A percentile compares a stretch with the other conserved stretches of the same genome.
Conservation (phyloP, 2,888 invertebrate genomes). For the Copidosoma aretas region DNA sequence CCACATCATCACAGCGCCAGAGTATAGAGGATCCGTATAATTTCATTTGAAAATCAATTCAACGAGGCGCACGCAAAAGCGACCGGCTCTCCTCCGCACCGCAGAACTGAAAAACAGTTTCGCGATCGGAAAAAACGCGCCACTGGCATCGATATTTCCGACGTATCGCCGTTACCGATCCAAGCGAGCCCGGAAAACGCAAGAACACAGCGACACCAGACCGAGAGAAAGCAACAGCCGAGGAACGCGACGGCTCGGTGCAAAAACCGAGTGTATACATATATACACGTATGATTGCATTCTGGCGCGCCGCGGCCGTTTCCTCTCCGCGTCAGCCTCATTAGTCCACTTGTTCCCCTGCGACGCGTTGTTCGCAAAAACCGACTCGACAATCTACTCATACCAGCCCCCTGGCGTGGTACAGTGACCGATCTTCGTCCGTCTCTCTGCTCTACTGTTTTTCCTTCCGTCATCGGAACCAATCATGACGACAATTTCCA, state of each 20-base stretch:
- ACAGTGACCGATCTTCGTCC: too few relatives aligned
- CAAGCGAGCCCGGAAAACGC: not conserved
- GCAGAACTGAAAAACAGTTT: not conserved
- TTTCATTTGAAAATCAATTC: too few relatives aligned
- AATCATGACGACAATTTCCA: too few relatives aligned
- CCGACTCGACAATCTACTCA: too few relatives aligned
- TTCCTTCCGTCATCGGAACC: too few relatives aligned
- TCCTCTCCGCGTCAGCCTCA: not conserved
- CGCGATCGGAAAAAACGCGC: not conserved
- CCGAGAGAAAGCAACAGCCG: not conserved
- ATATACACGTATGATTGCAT: not conserved
- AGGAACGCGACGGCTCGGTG: not conserved
- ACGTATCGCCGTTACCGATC: not conserved
- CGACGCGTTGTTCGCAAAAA: conserved; percentile 13
- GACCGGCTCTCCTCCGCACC: not conserved
- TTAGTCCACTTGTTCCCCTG: not conserved
- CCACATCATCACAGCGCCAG: too few relatives aligned
- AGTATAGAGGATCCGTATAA: too few relatives aligned
- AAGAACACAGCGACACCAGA: too few relatives aligned
- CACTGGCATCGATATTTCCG: not conserved
- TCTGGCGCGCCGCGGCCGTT: not conserved
- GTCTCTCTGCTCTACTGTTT: too few relatives aligned
- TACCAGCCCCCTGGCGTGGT: too few relatives aligned
- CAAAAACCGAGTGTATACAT: not conserved
- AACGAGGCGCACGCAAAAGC: too few relatives aligned